Base-by-base conservation (phyloP, 2,797 vertebrate species). In the Setipinna tenuifilis region DNA sequence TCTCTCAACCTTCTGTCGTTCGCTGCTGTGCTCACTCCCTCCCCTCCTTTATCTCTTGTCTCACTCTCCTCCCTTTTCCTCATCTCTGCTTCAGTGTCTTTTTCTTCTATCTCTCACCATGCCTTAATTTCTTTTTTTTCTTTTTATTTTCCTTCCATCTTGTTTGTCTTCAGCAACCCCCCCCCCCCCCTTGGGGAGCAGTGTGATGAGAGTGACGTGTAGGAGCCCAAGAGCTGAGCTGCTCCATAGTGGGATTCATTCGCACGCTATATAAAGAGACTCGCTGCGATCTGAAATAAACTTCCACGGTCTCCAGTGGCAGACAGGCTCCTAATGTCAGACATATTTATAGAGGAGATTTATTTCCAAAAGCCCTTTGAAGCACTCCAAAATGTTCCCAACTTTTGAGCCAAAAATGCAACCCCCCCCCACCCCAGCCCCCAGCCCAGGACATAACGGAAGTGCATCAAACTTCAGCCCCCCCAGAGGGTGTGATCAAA, bases 261-360 rank as follows among this genome's bases (percentile, higher is more conserved):
- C 89, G 84, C 82, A 83, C 6, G 0, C 90, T 94, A 89, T 91
- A 91, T 92, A 92, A 92, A 92, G 85, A 14, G 71, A 6, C 28
- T 25, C 46, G 46, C 85, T n/a, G 62, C 81, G 17, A 83, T 89
- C 87, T 84, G 87, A 87, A 91, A 91, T 88, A 89, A 89, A 88
- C 80, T 44, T 17, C 11, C 35, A 0, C 3, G 75, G 84, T 65
- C 89, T 90, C 88, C 82, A 23, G 83, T 89, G 68, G 82, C 83
- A 83, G 78, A 11, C 65, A 85, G 80, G 11, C 19, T 75, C 85
- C 87, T 88, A 87, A 91, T 90, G 89, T 91, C 88, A 84, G 31
- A 57, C 84, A 44, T 93, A 94, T 93, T 94, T 92, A 90, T 90
- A 94, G 90, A 87, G 87, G 83, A 85, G 89, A 91, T 94, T 92